Evolutionary conservation across 2,888 invertebrate species (phyloP).

Genomic region (Tineola bisselliella): DNA sequence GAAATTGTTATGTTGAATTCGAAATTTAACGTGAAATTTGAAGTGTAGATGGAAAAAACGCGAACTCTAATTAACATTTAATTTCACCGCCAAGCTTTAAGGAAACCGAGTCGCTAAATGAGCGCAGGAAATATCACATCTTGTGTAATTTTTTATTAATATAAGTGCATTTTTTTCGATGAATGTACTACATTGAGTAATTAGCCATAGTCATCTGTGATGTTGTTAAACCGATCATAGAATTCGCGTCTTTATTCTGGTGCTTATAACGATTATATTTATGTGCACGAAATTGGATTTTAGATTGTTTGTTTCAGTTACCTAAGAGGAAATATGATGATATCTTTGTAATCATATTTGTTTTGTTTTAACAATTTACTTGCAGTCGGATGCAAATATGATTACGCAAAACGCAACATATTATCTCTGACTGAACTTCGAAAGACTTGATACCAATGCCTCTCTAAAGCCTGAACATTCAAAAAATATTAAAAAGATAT

Average conservation of each 20-base stretch:
- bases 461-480: no score
- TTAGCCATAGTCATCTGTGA: neutral
- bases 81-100: no score
- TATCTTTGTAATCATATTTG: neutral
- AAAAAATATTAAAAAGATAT: no score
- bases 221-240: neutral
- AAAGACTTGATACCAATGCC: no score
- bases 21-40: no score
- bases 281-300: neutral
- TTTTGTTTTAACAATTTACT: neutral
- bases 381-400: neutral
- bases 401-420: no score
- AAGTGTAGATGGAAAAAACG: no score
- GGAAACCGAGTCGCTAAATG: neutral
- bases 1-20: no score
- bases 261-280: neutral
- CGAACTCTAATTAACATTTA: no score
- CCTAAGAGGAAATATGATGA: neutral
- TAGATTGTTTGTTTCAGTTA: neutral
- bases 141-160: conserved; percentile 3
- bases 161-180: conserved; percentile 8
- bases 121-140: neutral
- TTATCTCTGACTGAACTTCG: no score
- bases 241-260: neutral
- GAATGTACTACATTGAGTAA: neutral